phyloP scores from a whole-genome alignment of 2,888 invertebrate genomes.

The Parochlus steinenii region DNA sequence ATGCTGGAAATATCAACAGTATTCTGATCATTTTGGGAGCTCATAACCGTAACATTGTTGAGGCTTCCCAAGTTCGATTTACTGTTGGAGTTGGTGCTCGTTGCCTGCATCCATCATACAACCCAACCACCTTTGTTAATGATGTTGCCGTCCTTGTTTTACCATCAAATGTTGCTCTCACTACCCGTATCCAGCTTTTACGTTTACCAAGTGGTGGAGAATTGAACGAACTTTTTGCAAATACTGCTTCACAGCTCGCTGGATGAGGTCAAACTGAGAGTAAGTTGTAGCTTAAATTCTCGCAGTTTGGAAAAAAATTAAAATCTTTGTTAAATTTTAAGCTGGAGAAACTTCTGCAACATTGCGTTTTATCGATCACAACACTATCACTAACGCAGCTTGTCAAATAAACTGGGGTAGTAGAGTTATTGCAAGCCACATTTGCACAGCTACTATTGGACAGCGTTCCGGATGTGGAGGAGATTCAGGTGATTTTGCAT shows the following conservation, averaged over 20 bases:
- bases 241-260: neutral
- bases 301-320: too few relatives aligned
- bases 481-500: too few relatives aligned
- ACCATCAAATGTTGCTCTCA: neutral
- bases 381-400: conserved; percentile 22
- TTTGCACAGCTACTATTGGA: conserved; percentile 24
- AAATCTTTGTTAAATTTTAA: too few relatives aligned
- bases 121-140: too few relatives aligned
- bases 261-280: conserved; percentile 7
- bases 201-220: too few relatives aligned
- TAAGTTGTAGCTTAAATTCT: too few relatives aligned
- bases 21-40: conserved; percentile 5
- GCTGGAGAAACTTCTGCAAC: neutral
- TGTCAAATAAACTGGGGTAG: conserved; percentile 19
- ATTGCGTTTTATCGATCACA: conserved; percentile 20
- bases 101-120: neutral
- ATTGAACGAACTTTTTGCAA: neutral
- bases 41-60: neutral
- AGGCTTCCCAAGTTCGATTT: conserved; percentile 3
- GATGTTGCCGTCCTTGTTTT: conserved; percentile 2
- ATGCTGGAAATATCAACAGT: too few relatives aligned
- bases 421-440: conserved; percentile 19
- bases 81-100: neutral
- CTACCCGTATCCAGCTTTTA: neutral
- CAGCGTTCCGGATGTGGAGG: too few relatives aligned